Percentiles rank a stretch among this genome's conserved stretches.
phyloP scores from a whole-genome alignment of 2,113 vertebrate genomes.

The Ptyas mucosa region DNA sequence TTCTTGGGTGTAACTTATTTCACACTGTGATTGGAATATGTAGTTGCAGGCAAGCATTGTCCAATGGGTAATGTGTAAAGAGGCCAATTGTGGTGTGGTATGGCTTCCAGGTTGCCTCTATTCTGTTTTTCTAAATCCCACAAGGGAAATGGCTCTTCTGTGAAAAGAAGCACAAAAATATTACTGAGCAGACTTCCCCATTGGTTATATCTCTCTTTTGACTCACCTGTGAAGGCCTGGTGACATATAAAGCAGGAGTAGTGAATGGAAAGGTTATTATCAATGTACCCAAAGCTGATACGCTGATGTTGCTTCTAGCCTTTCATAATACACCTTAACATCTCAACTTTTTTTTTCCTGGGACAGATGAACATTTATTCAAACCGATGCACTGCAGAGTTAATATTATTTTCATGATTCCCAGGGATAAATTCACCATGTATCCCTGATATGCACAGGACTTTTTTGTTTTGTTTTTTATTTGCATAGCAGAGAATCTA shows the following conservation, averaged over 20 bases:
- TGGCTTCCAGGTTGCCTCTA: slow-evolving; percentile 30
- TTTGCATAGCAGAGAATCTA: not conserved
- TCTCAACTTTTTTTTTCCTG: not conserved
- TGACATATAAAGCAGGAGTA: not conserved
- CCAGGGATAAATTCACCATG: not conserved
- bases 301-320: not conserved
- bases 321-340: not conserved
- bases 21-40: slow-evolving; percentile 62
- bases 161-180: not conserved
- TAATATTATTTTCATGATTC: not conserved
- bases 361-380: not conserved
- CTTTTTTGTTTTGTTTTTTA: not conserved
- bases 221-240: not conserved
- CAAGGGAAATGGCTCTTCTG: not conserved
- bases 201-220: not conserved
- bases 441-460: not conserved
- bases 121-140: not conserved
- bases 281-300: not conserved
- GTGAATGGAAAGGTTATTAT: not conserved
- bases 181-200: not conserved
- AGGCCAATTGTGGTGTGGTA: slow-evolving; percentile 41
- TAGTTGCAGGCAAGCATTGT: slow-evolving; percentile 48
- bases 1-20: slow-evolving; percentile 65
- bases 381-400: not conserved
- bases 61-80: slow-evolving; percentile 46